Evolutionary conservation across 2,888 invertebrate genomes (phyloP), one percentile per base, ranked within the genome.

Genomic region (Furcula furcula): DNA sequence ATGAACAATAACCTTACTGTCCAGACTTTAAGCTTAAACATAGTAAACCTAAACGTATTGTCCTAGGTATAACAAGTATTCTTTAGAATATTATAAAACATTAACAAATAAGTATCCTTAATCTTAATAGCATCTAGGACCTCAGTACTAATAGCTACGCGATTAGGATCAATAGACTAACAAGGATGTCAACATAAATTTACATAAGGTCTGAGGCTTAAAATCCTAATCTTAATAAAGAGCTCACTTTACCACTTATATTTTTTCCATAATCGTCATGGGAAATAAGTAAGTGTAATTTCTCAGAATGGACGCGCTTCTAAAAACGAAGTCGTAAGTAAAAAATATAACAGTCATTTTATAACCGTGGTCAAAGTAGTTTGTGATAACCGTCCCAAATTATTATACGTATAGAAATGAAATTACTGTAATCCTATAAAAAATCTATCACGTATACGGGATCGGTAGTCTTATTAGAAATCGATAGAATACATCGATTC

Each of bases 401-500:
- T 35, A 40, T 42, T 36, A 41, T 39, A 38, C 15, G 13, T 9
- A 31, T 38, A 23, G 19, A 27, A 37, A 13, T 37, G 30, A 54
- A 21, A 34, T 31, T 43, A 1, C 22, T 44, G 46, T 55, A 47
- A 55, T 59, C 56, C 41, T 42, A 26, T 43, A 51, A 58, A 55
- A 47, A 45, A 55, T 59, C 45, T 47, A 40, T 38, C 55, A 51
- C 40, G 45, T 46, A 21, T 23, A 40, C 5, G 27, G 31, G 59
- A 51, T 58, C 39, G 51, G 34, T 41, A 26, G 42, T 34, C 55
- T 55, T 55, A 55, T 50, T 58, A 58, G 40, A 58, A 50, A 55
- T 28, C 40, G 42, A 58, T 55, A 37, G 34, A 15, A 27, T 23
- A 39, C 16, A 37, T 34, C 21, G 38, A 36, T 40, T 30, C 18